Base-by-base conservation (phyloP, 2,888 invertebrate species). In the Parnassius smintheus region DNA sequence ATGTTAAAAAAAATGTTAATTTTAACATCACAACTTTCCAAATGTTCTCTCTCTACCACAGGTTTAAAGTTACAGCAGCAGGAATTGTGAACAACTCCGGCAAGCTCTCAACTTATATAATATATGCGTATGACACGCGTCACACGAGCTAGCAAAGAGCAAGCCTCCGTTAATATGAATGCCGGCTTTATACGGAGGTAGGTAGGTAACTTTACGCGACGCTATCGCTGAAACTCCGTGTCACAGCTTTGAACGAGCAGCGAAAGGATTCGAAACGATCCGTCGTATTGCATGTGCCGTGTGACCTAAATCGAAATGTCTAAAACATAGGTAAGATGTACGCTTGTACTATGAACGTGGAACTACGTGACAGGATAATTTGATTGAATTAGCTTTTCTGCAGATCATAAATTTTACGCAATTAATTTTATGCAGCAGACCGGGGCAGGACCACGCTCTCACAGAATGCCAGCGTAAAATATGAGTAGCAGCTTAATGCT, bases 121-220 rank as follows among this genome's bases (percentile, higher is more conserved):
- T 45, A 61, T 56, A 56, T 58, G 58, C 58, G 58, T 49, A 25
- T 44, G 62, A 48, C 54, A 54, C 53, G 46, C 48, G 45, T 41
- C 48, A 58, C 11, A 56, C 41, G 51, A 52, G 52, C n/a, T 12
- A 52, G 58, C 62, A 58, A 62, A 58, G 62, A 62, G 57, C 54
- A 53, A 56, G 56, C 56, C 2, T 10, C 41, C 42, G 62, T 54
- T 54, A 62, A 57, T 58, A 62, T 54, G 54, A 62, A 44, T 61
- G 42, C 51, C 44, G 53, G 53, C 57, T 58, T 62, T 62, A 58
- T 56, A 44, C 13, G 4, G 11, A 41, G 55, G 2, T 55, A 25
- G 54, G 22, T 22, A 35, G 7, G 35, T 49, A 49, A 49, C 13
- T 12, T 9, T 9, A 4, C 8, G 13, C 49, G 52, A 18, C 13